A percentile compares a stretch with the other conserved stretches of the same genome.
These are phyloP conservation scores for Solea senegalensis DNA, from an alignment of 2,113 vertebrate species.

Conservation along the genomic window DNA sequence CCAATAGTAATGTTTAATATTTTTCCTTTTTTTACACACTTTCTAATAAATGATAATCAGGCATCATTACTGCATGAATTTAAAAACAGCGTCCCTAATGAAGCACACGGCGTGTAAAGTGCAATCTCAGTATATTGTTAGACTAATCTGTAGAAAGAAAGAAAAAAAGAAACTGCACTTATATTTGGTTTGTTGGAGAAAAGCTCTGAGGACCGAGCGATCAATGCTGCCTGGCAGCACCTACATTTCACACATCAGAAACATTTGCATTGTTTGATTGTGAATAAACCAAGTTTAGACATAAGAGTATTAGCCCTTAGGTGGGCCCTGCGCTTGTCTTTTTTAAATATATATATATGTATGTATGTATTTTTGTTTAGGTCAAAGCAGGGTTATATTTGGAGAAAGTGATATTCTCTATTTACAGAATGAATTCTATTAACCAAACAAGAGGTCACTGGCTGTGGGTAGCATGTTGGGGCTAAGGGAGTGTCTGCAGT, in stretches of 20 bases:
- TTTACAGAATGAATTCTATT: constrained; percentile 75
- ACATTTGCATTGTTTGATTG: constrained; percentile 78
- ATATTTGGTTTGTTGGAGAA: constrained; percentile 53
- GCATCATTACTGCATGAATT: not conserved
- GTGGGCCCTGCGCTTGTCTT: constrained; percentile 46
- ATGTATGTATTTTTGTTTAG: constrained; percentile 23
- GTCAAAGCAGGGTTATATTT: constrained; percentile 66
- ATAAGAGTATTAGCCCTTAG: constrained; percentile 68
- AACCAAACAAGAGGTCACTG: constrained; percentile 69
- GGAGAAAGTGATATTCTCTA: constrained; percentile 64
- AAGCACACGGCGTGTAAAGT: constrained; percentile 1
- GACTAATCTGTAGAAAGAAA: constrained; percentile 41
- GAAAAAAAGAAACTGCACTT: not conserved
- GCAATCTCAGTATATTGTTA: constrained; percentile 19
- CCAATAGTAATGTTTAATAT: not conserved
- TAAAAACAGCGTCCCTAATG: not conserved
- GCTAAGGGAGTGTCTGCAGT: constrained; percentile 75
- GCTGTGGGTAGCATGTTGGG: constrained; percentile 61
- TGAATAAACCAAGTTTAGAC: constrained; percentile 64
- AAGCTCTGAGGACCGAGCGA: constrained; percentile 54
- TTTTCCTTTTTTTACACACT: not conserved
- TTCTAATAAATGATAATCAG: not conserved
- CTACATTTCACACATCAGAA: constrained; percentile 67
- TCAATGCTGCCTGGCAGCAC: constrained; percentile 69
- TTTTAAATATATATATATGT: constrained; percentile 44